Evolutionary conservation across 2,797 vertebrate genomes (phyloP).

Genomic region (Nyctibius grandis): DNA sequence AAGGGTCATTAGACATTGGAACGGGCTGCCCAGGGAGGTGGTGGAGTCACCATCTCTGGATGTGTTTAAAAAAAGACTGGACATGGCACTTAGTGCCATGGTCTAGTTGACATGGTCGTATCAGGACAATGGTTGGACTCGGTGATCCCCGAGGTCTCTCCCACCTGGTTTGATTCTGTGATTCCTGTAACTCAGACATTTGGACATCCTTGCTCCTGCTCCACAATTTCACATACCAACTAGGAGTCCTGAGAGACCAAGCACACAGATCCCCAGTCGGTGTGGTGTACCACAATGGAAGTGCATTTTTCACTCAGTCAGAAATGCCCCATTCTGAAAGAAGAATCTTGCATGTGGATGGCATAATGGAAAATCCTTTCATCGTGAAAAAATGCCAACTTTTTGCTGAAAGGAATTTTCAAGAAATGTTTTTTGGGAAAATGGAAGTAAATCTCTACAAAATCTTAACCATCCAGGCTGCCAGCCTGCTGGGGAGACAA

Average conservation of each 20-base stretch:
- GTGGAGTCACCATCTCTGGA: too few species aligned
- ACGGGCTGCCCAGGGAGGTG: too few species aligned
- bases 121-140: too few species aligned
- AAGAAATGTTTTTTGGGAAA: not conserved
- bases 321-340: not conserved
- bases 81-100: too few species aligned
- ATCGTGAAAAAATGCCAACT: not conserved
- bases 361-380: not conserved
- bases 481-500: not conserved
- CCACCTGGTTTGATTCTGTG: too few species aligned
- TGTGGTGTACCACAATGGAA: not conserved
- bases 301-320: not conserved
- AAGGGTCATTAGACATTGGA: too few species aligned
- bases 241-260: not conserved
- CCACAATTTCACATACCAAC: not conserved
- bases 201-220: not conserved
- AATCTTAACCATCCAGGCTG: not conserved
- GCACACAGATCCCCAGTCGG: not conserved
- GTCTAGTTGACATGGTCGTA: too few species aligned
- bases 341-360: not conserved
- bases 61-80: too few species aligned
- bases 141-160: too few species aligned
- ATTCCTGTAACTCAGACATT: accelerated
- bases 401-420: not conserved
- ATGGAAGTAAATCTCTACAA: not conserved